Conservation (phyloP, 1,140 invertebrate species). For the Sminthurinus signatus region DNA sequence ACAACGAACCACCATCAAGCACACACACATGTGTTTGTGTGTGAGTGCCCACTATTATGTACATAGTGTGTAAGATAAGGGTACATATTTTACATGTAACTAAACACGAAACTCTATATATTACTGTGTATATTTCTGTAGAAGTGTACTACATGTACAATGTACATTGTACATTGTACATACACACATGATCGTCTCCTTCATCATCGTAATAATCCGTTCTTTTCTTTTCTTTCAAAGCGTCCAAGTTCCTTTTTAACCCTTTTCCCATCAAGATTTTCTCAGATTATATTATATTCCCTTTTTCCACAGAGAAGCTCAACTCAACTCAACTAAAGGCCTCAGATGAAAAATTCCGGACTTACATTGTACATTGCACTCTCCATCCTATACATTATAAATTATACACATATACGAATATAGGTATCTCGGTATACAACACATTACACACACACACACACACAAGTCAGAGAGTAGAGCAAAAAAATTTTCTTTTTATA, state of each 20-base stretch:
- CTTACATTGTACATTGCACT: neutral
- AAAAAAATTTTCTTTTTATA: slow-evolving; percentile 12
- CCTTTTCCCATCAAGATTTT: slow-evolving; percentile 35
- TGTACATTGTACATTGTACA: too few relatives aligned
- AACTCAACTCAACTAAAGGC: neutral
- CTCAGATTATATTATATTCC: slow-evolving; percentile 27
- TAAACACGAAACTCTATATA: too few relatives aligned
- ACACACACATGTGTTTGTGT: neutral
- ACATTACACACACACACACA: neutral
- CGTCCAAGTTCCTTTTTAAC: slow-evolving; percentile 22
- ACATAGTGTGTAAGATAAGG: too few relatives aligned
- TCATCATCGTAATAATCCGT: slow-evolving; percentile 14
- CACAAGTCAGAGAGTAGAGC: neutral
- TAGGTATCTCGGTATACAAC: too few relatives aligned
- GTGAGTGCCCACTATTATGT: neutral
- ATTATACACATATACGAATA: too few relatives aligned
- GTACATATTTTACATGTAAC: too few relatives aligned
- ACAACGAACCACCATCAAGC: neutral
- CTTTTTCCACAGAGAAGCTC: slow-evolving; percentile 4
- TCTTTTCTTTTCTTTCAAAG: slow-evolving; percentile 8
- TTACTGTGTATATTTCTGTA: too few relatives aligned
- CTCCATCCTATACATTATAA: too few relatives aligned
- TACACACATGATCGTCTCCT: slow-evolving; percentile 2
- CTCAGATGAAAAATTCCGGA: slow-evolving; percentile 10
- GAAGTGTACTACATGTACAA: too few relatives aligned